These are phyloP conservation scores for Ctenodactylus gundi DNA, from an alignment of 2,113 vertebrate genomes.

Conservation along the genomic window DNA sequence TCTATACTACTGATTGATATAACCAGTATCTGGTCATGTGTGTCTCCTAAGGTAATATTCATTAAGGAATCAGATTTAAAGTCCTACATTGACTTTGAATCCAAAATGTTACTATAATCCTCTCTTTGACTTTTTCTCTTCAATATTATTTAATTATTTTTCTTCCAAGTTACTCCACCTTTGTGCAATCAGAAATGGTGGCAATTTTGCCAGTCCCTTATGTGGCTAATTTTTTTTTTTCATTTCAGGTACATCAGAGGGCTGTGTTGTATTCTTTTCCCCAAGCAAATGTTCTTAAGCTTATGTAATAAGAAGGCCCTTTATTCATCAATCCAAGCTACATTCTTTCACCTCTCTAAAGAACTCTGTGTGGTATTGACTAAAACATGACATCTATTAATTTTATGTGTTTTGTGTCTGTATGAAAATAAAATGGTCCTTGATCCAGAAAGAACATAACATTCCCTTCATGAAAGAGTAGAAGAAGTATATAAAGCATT, in stretches of 20 bases:
- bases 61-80: not conserved
- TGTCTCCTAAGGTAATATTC: not conserved
- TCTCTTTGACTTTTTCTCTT: conserved; percentile 3
- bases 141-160: not conserved
- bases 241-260: conserved; percentile 60
- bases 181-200: not conserved
- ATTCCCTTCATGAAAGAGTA: conserved; percentile 54
- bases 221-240: conserved; percentile 44
- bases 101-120: not conserved
- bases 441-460: conserved; percentile 36
- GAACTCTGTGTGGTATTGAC: conserved; percentile 75
- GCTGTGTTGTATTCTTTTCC: conserved; percentile 39
- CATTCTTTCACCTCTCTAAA: conserved; percentile 72
- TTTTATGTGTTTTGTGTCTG: conserved; percentile 70
- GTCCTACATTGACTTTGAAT: not conserved
- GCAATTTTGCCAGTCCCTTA: not conserved
- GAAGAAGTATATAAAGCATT: conserved; percentile 25
- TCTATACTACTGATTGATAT: not conserved
- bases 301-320: conserved; percentile 66
- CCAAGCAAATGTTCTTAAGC: conserved; percentile 58
- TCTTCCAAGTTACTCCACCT: not conserved
- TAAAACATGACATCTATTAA: conserved; percentile 76
- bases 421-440: conserved; percentile 50
- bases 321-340: conserved; percentile 63
- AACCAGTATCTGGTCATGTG: not conserved